phyloP scores from a whole-genome alignment of 1,140 invertebrate genomes.

The Atta colombica region DNA sequence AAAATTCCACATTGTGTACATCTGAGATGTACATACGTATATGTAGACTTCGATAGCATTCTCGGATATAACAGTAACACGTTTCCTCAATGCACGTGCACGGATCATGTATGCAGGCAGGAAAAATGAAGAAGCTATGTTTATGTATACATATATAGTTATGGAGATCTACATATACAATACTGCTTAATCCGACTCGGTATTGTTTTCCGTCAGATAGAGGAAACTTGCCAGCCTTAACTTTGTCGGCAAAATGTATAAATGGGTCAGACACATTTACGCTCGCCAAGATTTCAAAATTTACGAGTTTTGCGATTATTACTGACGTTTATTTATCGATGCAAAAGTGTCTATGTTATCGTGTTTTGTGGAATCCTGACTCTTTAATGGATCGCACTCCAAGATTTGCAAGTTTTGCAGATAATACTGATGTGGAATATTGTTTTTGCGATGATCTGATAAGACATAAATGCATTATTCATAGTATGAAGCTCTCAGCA shows the following conservation, averaged over 20 bases:
- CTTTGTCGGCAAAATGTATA: neutral
- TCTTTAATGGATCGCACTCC: conserved; percentile 23
- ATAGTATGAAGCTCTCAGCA: conserved; percentile 33
- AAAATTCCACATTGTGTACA: neutral
- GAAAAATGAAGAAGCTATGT: conserved; percentile 29
- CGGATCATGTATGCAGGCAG: conserved; percentile 30
- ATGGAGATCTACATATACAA: conserved; percentile 24
- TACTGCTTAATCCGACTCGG: conserved; percentile 37
- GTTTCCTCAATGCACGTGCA: conserved; percentile 6
- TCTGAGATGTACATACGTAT: neutral
- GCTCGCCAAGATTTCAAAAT: conserved; percentile 42
- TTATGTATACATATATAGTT: conserved; percentile 30
- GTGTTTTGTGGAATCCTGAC: neutral
- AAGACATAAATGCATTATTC: conserved; percentile 53
- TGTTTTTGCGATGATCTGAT: conserved; percentile 56
- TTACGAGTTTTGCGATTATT: conserved; percentile 19
- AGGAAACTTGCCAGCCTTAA: conserved; percentile 30
- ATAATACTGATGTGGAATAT: conserved; percentile 36
- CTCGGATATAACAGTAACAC: neutral
- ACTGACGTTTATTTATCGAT: conserved; percentile 37
- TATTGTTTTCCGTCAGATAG: conserved; percentile 37
- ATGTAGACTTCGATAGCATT: conserved; percentile 24
- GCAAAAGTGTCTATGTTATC: conserved; percentile 43
- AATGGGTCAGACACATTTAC: conserved; percentile 41
- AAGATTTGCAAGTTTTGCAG: conserved; percentile 52